Base-by-base conservation (phyloP, 2,797 vertebrate genomes). In the Heliangelus exortis region DNA sequence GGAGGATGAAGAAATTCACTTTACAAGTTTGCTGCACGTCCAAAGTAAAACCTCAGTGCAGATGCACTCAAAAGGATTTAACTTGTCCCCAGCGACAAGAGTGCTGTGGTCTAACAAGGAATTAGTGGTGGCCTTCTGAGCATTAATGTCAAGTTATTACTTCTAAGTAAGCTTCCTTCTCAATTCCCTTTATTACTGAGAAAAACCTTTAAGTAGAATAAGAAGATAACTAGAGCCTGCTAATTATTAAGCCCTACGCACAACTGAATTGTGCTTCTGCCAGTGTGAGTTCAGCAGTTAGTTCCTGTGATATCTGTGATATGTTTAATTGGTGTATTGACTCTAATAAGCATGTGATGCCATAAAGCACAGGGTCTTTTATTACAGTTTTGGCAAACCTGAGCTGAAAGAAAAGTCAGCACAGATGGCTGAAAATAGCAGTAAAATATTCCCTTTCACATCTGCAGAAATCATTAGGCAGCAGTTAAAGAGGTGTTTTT, bases 351-450 rank as follows among this genome's bases (percentile, higher is more conserved):
- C 29, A 6, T 74, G 41, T 84, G 54, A 74, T 83, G 58, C 34
- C 61, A 26, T 96, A 96, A 84, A 95, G 48, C 71, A 85, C 34
- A 41, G 73, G 76, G 90, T 93, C 77, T 96, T 95, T 94, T 51
- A 61, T 96, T 93, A 78, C 47, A 20, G 47, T 69, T 95, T 94
- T 95, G 87, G 89, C 84, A 97, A 92, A 97, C 89, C 73, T 47
- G 39, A 92, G 73, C 59, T 89, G 85, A 96, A 93, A 92, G 75
- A 69, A 92, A 82, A 89, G 82, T 59, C 59, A 82, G 85, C 84
- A 88, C 95, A 97, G 96, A 96, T 97, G 96, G 96, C 87, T 96
- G 92, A 90, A 96, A 97, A 94, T 61, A 95, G 83, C 79, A 90
- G 51, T 97, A 95, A 98, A 96, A 96, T 95, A 92, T 89, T 97